Conservation (phyloP, 2,797 vertebrate genomes). For the Schizopygopsis pylzovi region DNA sequence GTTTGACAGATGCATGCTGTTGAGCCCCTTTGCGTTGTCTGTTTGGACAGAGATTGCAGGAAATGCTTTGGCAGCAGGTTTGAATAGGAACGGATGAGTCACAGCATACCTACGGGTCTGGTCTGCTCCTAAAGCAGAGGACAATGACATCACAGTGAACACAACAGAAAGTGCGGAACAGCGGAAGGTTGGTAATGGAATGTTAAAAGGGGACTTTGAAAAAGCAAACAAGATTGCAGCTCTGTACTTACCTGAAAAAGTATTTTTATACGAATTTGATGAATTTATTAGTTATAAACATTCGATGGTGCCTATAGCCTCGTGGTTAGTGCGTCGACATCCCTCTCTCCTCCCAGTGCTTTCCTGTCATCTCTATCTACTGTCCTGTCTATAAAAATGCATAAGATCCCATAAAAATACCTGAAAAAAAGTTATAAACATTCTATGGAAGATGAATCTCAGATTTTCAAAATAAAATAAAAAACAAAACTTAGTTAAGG, state of each 20-base stretch:
- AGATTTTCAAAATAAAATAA: conserved; percentile 16
- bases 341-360: no score
- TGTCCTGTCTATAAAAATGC: no score
- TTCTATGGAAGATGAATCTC: background rate
- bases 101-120: background rate
- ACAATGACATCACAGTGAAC: background rate
- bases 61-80: conserved; percentile 42
- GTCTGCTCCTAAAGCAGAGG: conserved; percentile 20
- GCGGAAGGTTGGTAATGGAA: background rate
- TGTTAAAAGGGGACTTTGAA: background rate
- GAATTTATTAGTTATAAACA: background rate
- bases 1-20: conserved; percentile 38
- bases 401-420: no score
- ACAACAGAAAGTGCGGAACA: background rate
- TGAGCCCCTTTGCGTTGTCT: conserved; percentile 15
- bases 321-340: no score
- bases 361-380: no score
- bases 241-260: background rate
- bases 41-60: conserved; percentile 40
- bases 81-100: conserved; percentile 14
- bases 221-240: background rate
- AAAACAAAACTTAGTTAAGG: background rate
- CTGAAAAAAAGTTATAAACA: background rate
- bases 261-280: background rate
- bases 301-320: background rate